Percentiles rank a stretch among this genome's conserved stretches.
Conservation (phyloP, 2,113 vertebrate species). For the Aphyosemion australe region DNA sequence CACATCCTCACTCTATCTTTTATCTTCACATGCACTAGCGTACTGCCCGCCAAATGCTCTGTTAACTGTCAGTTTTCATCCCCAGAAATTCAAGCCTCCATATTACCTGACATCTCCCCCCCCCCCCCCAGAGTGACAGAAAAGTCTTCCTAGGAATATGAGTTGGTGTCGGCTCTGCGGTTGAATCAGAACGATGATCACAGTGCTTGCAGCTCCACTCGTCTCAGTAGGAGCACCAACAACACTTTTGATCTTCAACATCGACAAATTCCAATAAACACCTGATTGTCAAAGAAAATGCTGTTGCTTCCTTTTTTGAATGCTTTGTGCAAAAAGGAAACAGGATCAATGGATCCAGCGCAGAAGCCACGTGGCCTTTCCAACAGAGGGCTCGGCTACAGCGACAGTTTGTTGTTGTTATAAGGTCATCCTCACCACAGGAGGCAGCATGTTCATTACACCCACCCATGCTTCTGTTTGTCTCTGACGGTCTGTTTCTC, state of each 20-base stretch:
- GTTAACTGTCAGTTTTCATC: constrained; percentile 87
- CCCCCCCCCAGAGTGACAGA: constrained; percentile 71
- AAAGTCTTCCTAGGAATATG: constrained; percentile 69
- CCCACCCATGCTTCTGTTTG: constrained; percentile 74
- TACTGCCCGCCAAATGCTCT: constrained; percentile 76
- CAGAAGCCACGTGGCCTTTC: constrained; percentile 46
- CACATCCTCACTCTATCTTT: constrained; percentile 27
- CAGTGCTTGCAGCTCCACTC: constrained; percentile 54
- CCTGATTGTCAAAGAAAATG: background rate
- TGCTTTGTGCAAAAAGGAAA: no score
- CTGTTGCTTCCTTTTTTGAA: no score
- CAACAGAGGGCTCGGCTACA: constrained; percentile 60
- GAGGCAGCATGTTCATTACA: constrained; percentile 80
- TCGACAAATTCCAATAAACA: constrained; percentile 23
- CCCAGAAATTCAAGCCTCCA: constrained; percentile 82
- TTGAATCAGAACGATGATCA: constrained; percentile 71
- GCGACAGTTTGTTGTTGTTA: constrained; percentile 75
- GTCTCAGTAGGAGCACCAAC: constrained; percentile 62
- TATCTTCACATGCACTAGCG: constrained; percentile 4
- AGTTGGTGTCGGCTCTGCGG: constrained; percentile 51
- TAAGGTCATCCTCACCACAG: constrained; percentile 79
- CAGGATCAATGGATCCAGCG: background rate
- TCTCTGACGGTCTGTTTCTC: constrained; percentile 77
- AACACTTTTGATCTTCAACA: constrained; percentile 49
- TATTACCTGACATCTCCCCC: constrained; percentile 79